Conservation (phyloP, 2,797 vertebrate species). For the Gouania willdenowi region DNA sequence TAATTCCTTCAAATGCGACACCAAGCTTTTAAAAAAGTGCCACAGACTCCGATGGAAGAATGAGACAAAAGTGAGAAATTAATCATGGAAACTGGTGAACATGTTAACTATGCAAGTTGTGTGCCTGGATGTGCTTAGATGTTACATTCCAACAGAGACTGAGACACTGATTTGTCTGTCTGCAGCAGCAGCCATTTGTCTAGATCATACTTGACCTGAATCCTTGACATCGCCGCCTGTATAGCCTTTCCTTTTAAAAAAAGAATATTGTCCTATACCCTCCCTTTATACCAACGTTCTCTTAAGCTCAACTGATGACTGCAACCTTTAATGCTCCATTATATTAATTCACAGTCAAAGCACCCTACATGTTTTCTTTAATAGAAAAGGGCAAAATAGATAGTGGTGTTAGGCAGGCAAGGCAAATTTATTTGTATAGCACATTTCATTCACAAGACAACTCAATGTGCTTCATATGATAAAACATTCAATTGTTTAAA, state of each 20-base stretch:
- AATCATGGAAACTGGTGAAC: too few relatives aligned
- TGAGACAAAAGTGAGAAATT: conserved; percentile 55
- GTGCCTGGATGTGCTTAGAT: conserved; percentile 19
- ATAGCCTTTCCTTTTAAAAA: conserved; percentile 67
- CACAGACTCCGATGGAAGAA: conserved; percentile 30
- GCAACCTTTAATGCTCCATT: conserved; percentile 80
- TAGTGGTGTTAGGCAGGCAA: conserved; percentile 33
- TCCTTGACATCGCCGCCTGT: conserved; percentile 68
- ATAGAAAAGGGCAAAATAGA: conserved; percentile 39
- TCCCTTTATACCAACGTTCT: conserved; percentile 66
- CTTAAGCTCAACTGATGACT: conserved; percentile 83
- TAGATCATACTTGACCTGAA: conserved; percentile 80
- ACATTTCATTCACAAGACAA: too few relatives aligned
- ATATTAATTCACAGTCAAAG: conserved; percentile 72
- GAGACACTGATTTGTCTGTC: conserved; percentile 64
- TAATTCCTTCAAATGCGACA: conserved; percentile 48
- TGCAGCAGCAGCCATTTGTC: conserved; percentile 76
- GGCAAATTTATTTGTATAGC: conserved; percentile 49
- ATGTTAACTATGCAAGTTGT: conserved; percentile 53
- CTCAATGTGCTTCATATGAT: too few relatives aligned
- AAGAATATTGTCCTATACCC: conserved; percentile 65
- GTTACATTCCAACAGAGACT: conserved; percentile 44
- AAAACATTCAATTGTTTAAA: too few relatives aligned
- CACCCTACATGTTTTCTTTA: conserved; percentile 49
- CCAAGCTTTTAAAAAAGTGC: conserved; percentile 29